phyloP scores from a whole-genome alignment of 2,888 invertebrate genomes.

The Baronia brevicornis region DNA sequence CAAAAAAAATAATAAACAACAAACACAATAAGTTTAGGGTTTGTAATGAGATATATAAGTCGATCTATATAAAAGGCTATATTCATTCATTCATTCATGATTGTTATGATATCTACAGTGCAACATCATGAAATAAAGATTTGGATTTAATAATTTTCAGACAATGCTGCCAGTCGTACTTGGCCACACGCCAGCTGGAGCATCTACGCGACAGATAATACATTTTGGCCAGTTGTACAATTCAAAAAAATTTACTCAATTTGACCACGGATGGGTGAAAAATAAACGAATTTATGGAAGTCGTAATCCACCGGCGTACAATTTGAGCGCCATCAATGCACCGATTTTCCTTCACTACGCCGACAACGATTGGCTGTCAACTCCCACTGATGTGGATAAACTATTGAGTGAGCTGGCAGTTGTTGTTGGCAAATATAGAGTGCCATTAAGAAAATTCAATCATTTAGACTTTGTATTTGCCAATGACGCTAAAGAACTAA shows the following conservation, averaged over 20 bases:
- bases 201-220: slow-evolving; percentile 63
- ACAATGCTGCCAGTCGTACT: slow-evolving; percentile 67
- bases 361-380: slow-evolving; percentile 69
- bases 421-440: slow-evolving; percentile 60
- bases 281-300: slow-evolving; percentile 65
- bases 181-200: slow-evolving; percentile 69
- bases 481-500: slow-evolving; percentile 70
- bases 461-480: slow-evolving; percentile 77
- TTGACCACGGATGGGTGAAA: slow-evolving; percentile 57
- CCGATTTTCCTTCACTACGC: slow-evolving; percentile 71
- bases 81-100: no score
- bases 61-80: no score
- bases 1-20: no score
- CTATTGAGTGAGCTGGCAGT: slow-evolving; percentile 53
- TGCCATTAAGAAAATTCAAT: slow-evolving; percentile 62
- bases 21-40: no score
- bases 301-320: slow-evolving; percentile 65
- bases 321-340: slow-evolving; percentile 53
- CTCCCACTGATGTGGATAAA: slow-evolving; percentile 55
- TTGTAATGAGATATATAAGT: no score
- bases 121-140: neutral
- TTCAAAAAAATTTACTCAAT: slow-evolving; percentile 63
- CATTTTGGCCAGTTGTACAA: slow-evolving; percentile 68
- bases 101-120: no score
- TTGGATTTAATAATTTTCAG: slow-evolving; percentile 35